Evolutionary conservation across 2,113 vertebrate species (phyloP), one percentile per base, ranked within the genome.

Genomic region (Catharus minimus): DNA sequence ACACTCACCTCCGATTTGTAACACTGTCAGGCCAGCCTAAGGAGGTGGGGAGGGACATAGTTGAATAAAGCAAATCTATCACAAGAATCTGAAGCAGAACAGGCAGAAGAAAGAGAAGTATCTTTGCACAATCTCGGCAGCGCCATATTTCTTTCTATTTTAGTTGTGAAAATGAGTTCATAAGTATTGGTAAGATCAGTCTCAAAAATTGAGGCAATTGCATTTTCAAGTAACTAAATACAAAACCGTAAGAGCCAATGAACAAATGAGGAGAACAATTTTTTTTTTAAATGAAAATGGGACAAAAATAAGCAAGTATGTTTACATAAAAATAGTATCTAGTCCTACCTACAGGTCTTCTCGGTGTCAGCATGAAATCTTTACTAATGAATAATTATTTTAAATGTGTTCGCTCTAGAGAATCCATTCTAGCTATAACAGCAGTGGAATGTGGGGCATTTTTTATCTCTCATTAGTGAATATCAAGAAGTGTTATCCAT

Each of bases 401-500:
- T 33, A 58, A 86, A 88, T 58, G 12, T 27, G 17, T 57, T 7
- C 13, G 0, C 52, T 80, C 47, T n/a, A 28, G 64, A 43, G 47
- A 73, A 66, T 58, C 78, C 52, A 18, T 76, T 91, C 5, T 26
- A 46, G 39, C 79, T 82, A 19, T 28, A 94, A 83, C 32, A 88
- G 52, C 12, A 19, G 46, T 28, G 61, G 65, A 91, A 83, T 85
- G n/a, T 32, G 46, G 47, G 46, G 22, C 9, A 15, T 26, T 77
- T 80, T 89, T 81, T 91, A 87, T 75, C 47, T 73, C 72, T 77
- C 89, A 81, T 81, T 80, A 92, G 47, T 79, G 87, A 77, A 58
- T 95, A 89, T 90, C 85, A 83, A 26, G 82, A 92, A 93, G 85
- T 74, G 65, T 86, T 84, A 62, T 28, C 66, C 88, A 26, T 79